phyloP scores from a whole-genome alignment of 2,888 invertebrate genomes.

The Drosophila tripunctata region DNA sequence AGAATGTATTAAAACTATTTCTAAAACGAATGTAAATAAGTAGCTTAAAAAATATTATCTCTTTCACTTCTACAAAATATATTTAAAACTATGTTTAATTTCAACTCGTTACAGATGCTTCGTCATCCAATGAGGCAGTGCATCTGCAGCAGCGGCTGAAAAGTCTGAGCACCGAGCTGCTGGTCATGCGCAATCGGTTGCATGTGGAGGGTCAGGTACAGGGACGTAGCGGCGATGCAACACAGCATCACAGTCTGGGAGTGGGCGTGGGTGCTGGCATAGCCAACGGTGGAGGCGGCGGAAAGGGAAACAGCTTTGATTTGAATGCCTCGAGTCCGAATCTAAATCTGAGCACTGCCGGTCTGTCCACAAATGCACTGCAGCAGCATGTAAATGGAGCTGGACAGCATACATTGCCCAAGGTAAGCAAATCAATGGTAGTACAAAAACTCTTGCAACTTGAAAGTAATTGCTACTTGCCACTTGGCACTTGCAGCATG shows the following conservation, averaged over 20 bases:
- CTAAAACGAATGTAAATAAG: no score
- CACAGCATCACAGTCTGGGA: constrained; percentile 49
- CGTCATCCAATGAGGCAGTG: constrained; percentile 96
- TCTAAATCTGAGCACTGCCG: constrained; percentile 50
- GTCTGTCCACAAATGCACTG: constrained; percentile 61
- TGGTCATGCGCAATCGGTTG: constrained; percentile 94
- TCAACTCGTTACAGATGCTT: constrained; percentile 89
- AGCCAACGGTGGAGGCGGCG: constrained; percentile 31
- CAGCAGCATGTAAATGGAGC: constrained; percentile 64
- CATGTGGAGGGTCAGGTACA: constrained; percentile 87
- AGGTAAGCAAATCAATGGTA: constrained; percentile 50
- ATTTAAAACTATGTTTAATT: not conserved
- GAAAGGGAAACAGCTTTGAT: constrained; percentile 63
- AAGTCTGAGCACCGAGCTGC: constrained; percentile 95
- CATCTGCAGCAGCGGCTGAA: constrained; percentile 95
- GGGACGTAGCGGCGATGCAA: constrained; percentile 51
- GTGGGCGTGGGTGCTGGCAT: constrained; percentile 20
- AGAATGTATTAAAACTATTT: no score
- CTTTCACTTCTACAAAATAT: no score
- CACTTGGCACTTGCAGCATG: constrained; percentile 50
- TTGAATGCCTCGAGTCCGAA: constrained; percentile 82
- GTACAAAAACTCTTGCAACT: fast-evolving
- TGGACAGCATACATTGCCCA: constrained; percentile 60
- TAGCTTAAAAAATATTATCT: no score
- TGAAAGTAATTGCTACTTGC: constrained; percentile 10